Evolutionary conservation across 2,888 invertebrate genomes (phyloP).

Genomic region (Ormyrus rosae): DNA sequence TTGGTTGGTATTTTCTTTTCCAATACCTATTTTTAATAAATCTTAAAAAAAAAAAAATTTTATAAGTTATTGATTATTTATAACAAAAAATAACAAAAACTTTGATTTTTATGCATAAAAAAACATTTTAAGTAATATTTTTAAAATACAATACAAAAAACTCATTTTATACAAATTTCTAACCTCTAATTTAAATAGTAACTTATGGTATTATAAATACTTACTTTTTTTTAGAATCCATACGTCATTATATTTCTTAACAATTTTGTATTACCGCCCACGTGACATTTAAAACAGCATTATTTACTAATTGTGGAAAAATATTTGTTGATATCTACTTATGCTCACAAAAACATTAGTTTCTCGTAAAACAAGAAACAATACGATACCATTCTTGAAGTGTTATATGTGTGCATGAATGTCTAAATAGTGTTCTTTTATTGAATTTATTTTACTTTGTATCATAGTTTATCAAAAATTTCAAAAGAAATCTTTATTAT

Average conservation of each 20-base stretch:
- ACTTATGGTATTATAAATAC: no score
- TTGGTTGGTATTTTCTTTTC: constrained; percentile 44
- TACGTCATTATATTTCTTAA: constrained; percentile 38
- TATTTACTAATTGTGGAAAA: no score
- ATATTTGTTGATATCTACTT: no score
- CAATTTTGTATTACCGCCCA: neutral
- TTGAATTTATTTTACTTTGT: no score
- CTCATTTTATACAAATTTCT: neutral
- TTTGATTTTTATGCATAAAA: neutral
- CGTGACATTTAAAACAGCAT: no score
- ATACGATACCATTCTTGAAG: no score
- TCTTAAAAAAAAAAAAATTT: constrained; percentile 9
- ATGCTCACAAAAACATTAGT: no score
- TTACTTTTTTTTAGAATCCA: constrained; percentile 49
- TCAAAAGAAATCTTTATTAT: no score
- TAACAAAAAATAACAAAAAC: neutral
- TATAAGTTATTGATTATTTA: neutral
- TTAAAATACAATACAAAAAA: neutral
- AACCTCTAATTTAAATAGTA: constrained; percentile 19
- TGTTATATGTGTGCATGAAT: no score
- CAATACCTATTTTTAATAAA: constrained; percentile 42
- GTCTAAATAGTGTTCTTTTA: no score
- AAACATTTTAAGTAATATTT: neutral
- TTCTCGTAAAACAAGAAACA: no score
- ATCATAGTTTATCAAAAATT: no score